Percentiles rank a stretch among this genome's conserved stretches.
These are phyloP conservation scores for Gymnocypris eckloni DNA, from an alignment of 2,797 vertebrate genomes.

Conservation along the genomic window DNA sequence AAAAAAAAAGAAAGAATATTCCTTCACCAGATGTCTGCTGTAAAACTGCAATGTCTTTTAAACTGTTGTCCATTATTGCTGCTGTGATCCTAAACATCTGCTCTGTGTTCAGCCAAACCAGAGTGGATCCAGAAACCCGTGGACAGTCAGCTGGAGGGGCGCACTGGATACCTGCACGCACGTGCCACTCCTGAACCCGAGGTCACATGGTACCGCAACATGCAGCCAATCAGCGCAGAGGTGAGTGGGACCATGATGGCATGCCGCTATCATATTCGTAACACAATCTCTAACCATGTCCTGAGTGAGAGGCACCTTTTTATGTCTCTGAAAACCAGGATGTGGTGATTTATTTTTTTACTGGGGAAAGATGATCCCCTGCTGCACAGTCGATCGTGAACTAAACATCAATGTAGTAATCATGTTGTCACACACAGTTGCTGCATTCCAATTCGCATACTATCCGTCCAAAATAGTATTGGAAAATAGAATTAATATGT, in stretches of 20 bases:
- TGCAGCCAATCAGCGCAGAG: slow-evolving; percentile 78
- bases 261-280: background rate
- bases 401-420: background rate
- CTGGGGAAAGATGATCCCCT: slow-evolving; percentile 1
- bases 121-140: slow-evolving; percentile 84
- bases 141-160: slow-evolving; percentile 85
- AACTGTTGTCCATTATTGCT: background rate
- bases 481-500: background rate
- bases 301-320: background rate
- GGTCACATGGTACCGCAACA: slow-evolving; percentile 83
- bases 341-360: background rate
- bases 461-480: background rate
- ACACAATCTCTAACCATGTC: background rate
- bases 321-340: background rate
- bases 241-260: slow-evolving; percentile 64
- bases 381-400: background rate
- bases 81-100: background rate
- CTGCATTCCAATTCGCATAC: background rate
- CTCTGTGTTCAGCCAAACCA: slow-evolving; percentile 75
- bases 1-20: too few species aligned
- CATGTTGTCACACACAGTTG: background rate
- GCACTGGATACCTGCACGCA: slow-evolving; percentile 81
- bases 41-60: background rate
- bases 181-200: slow-evolving; percentile 80
- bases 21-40: background rate